Evolutionary conservation across 2,888 invertebrate species (phyloP), one percentile per base, ranked within the genome.

Genomic region (Tenthredo livida): DNA sequence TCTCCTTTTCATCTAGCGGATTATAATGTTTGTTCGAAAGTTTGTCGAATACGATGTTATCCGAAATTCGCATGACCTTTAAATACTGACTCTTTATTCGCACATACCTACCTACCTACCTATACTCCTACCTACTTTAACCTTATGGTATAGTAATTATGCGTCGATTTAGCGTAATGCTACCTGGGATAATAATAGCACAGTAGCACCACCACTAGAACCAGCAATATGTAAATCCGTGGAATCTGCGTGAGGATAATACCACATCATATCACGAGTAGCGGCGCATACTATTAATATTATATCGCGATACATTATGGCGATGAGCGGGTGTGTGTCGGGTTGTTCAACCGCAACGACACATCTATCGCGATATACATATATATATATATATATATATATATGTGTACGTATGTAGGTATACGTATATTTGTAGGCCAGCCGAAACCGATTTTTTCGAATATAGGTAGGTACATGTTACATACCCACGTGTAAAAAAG

Each of bases 211-310:
- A n/a, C 54, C n/a, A n/a, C 6, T 54, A n/a, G 7, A 92, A 17
- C 88, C 90, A 88, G 91, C 90, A 91, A 91, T 92, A 92, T 92
- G 93, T 91, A 93, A 93, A 93, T 93, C 91, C 90, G 6, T 21
- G 21, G 89, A 90, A 65, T 89, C 92, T 93, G 92, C 92, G 92
- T 92, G 92, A 92, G 92, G 92, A 92, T 93, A 93, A 93, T 93
- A 93, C 91, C 92, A 92, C 92, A 91, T 92, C 93, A 92, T 91
- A 92, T 90, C 88, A 88, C 89, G 89, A 90, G 90, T 33, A 29
- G 87, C 89, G 93, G 87, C 89, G 93, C 92, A 92, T 92, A 92
- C 92, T 93, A 90, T 92, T 91, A 92, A 77, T 33, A 77, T 77
- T 54, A 33, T 77, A 77, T 77, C 72, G 72, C 77, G 77, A 77